Conservation (phyloP, 2,113 vertebrate genomes). For the Protomyctophum bolini region DNA sequence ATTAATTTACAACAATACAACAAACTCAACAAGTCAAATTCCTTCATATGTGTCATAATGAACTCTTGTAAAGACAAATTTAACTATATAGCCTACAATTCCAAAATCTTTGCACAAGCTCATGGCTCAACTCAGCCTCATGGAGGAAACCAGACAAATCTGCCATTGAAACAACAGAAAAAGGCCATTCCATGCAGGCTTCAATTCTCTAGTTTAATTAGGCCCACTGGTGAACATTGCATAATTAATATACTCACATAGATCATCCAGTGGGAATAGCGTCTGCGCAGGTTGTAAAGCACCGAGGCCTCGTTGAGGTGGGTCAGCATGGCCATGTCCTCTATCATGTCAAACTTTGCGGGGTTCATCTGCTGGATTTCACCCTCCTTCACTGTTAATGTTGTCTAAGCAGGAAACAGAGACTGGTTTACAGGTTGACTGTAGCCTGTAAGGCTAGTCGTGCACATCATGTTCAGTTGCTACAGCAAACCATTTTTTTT, state of each 20-base stretch:
- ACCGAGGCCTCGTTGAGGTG: constrained; percentile 92
- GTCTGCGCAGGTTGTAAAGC: constrained; percentile 86
- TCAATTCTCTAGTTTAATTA: constrained; percentile 8
- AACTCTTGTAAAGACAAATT: too few species aligned
- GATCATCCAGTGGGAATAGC: constrained; percentile 93
- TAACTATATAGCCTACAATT: neutral
- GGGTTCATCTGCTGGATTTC: constrained; percentile 93
- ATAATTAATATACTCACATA: constrained; percentile 81
- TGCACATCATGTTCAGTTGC: too few species aligned
- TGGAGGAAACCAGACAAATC: too few species aligned
- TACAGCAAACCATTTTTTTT: neutral
- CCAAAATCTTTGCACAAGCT: constrained; percentile 5
- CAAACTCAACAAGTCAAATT: too few species aligned
- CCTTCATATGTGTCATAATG: too few species aligned
- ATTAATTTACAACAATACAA: too few species aligned
- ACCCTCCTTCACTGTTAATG: constrained; percentile 80
- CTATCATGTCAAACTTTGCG: constrained; percentile 90
- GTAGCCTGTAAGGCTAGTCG: too few species aligned
- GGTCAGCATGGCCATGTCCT: constrained; percentile 96
- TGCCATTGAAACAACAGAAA: too few species aligned
- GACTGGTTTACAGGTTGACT: too few species aligned
- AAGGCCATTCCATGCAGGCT: too few species aligned
- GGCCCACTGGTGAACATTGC: neutral
- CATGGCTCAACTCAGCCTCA: constrained; percentile 5
- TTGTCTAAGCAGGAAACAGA: too few species aligned